Evolutionary conservation across 2,797 vertebrate species (phyloP).

Genomic region (Cetoscarus ocellatus): DNA sequence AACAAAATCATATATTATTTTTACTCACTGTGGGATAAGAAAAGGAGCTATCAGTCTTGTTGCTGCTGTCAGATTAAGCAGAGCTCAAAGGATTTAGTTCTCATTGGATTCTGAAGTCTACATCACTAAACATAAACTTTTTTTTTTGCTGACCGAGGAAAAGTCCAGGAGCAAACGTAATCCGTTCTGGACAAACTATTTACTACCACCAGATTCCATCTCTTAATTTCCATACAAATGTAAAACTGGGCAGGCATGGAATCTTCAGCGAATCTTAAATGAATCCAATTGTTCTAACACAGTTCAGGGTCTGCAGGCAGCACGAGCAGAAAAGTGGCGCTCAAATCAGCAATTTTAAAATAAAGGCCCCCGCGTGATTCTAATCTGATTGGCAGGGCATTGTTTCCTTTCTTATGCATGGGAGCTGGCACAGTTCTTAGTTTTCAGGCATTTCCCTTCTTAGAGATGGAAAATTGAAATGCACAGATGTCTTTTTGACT

Average conservation of each 20-base stretch:
- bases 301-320: conserved; percentile 72
- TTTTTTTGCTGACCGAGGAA: conserved; percentile 74
- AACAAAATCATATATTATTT: conserved; percentile 28
- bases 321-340: conserved; percentile 57
- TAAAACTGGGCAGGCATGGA: conserved; percentile 79
- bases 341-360: conserved; percentile 83
- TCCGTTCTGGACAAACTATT: conserved; percentile 77
- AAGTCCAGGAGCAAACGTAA: conserved; percentile 57
- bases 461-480: conserved; percentile 36
- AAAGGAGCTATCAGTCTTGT: conserved; percentile 29
- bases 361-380: conserved; percentile 72
- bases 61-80: conserved; percentile 54
- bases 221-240: conserved; percentile 88
- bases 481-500: conserved; percentile 11
- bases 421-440: conserved; percentile 39
- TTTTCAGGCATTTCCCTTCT: conserved; percentile 37
- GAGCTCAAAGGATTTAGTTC: conserved; percentile 45
- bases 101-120: conserved; percentile 57
- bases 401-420: conserved; percentile 47
- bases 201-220: conserved; percentile 83
- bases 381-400: conserved; percentile 70
- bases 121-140: conserved; percentile 64
- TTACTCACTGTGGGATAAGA: conserved; percentile 26
- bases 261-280: conserved; percentile 85
- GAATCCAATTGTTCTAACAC: conserved; percentile 81